Evolutionary conservation across 1,140 invertebrate genomes (phyloP), one percentile per base, ranked within the genome.

Genomic region (Sminthurides bifidus): DNA sequence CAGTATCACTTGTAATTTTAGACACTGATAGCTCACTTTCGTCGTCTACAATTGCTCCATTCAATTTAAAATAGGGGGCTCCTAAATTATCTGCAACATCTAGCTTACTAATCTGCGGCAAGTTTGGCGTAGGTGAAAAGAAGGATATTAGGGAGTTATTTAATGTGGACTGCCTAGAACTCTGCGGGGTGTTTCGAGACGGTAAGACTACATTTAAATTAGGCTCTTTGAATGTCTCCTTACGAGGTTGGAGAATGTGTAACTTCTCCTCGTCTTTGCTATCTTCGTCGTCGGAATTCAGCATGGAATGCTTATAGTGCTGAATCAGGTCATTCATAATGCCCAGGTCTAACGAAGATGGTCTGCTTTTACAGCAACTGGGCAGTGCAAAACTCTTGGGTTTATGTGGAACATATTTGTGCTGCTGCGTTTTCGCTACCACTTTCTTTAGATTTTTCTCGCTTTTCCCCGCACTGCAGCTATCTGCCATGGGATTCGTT

Each of bases 1-100:
- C 17, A 6, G 21, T 43, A n/a, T n/a, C n/a, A n/a, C n/a, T n/a
- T n/a, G n/a, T 43, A 14, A 43, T 43, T 10, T 43, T 21, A 43
- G 24, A 10, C 6, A 10, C 8, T 43, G 6, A 23, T 6, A 21
- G 6, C 15, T 8, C 41, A 19, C 41, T 10, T 10, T 8, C 41
- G 17, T 48, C 44, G 12, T 48, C 44, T 19, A 48, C 12, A 5
- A 48, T 6, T n/a, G 27, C 14, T 33, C 46, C 46, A 49, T 49
- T 19, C 46, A 49, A 19, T n/a, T 31, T 27, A 33, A 49, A 49
- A 49, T 31, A 49, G 8, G 46, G 46, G 21, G 46, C 46, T 33
- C 46, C 46, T 17, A 49, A 31, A 26, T 49, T 48, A n/a, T n/a
- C n/a, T n/a, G n/a, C n/a, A n/a, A n/a, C n/a, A n/a, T n/a, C n/a